Conservation (phyloP, 2,888 invertebrate genomes). For the Drosophila suboccidentalis region DNA sequence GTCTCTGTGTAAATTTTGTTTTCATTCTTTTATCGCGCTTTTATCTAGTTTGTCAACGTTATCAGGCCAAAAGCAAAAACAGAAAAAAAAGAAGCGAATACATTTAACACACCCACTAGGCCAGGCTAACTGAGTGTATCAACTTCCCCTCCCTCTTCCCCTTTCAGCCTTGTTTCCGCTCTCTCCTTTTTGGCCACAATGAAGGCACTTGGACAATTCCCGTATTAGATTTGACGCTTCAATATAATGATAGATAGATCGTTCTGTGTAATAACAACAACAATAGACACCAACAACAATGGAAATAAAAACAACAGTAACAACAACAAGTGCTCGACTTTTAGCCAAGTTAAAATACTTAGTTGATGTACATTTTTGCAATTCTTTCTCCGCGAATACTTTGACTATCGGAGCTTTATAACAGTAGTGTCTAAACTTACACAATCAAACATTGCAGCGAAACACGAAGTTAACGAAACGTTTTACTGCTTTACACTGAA, state of each 20-base stretch:
- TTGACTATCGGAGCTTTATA: too few species aligned
- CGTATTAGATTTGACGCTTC: slow-evolving; percentile 78
- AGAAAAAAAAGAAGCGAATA: slow-evolving; percentile 34
- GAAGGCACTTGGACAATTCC: slow-evolving; percentile 60
- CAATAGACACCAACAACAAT: slow-evolving; percentile 8
- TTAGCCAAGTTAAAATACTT: too few species aligned
- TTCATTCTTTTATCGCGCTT: slow-evolving; percentile 74
- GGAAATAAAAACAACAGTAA: neutral
- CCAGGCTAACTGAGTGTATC: slow-evolving; percentile 3
- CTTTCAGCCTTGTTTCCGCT: slow-evolving; percentile 5
- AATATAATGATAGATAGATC: slow-evolving; percentile 80
- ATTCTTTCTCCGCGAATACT: too few species aligned
- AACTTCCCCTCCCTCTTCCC: neutral
- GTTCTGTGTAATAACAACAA: slow-evolving; percentile 43
- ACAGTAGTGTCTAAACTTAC: too few species aligned
- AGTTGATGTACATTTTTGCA: too few species aligned
- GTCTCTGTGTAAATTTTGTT: slow-evolving; percentile 57
- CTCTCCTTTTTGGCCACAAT: slow-evolving; percentile 45
- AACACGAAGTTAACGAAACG: too few species aligned
- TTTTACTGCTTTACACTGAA: too few species aligned
- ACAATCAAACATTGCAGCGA: too few species aligned
- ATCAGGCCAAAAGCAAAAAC: slow-evolving; percentile 42
- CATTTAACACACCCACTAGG: slow-evolving; percentile 31
- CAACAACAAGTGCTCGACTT: neutral
- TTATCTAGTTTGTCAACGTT: slow-evolving; percentile 79